Conservation (phyloP, 2,888 invertebrate species). For the Furcula furcula region DNA sequence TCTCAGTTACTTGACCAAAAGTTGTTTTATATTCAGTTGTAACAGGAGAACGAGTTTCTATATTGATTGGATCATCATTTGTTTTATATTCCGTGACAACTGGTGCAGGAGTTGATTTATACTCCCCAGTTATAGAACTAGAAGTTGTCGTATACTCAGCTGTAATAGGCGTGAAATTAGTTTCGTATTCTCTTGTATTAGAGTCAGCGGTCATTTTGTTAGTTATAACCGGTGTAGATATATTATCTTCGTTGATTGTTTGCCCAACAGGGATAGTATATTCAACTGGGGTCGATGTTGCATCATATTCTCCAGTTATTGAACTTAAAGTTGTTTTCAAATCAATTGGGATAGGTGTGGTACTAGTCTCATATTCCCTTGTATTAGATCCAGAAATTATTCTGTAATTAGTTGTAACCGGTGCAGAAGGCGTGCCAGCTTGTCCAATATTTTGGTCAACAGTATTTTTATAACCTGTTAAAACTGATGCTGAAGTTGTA, state of each 20-base stretch:
- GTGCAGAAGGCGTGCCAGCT: neutral
- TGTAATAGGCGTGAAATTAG: neutral
- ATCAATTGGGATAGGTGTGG: neutral
- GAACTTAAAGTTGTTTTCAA: neutral
- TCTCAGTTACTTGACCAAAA: neutral
- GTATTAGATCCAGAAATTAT: neutral
- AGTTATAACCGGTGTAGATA: too few species aligned
- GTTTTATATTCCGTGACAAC: neutral
- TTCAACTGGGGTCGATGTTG: too few species aligned
- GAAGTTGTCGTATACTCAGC: neutral
- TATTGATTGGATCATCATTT: neutral
- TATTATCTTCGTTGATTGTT: too few species aligned
- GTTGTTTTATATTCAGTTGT: constrained; percentile 4
- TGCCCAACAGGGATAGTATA: too few species aligned
- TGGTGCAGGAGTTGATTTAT: neutral
- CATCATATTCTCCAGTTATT: neutral
- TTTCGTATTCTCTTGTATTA: neutral
- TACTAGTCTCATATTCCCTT: neutral
- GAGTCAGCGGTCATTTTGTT: neutral
- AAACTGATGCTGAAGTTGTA: neutral
- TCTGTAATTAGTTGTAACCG: neutral
- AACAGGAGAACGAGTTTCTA: too few species aligned
- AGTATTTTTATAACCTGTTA: neutral
- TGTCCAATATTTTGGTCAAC: too few species aligned
- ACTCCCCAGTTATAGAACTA: constrained; percentile 4